A percentile compares a stretch with the other conserved stretches of the same genome.
These are phyloP conservation scores for Magallana ariakensis DNA, from an alignment of 1,140 invertebrate genomes.

Conservation along the genomic window DNA sequence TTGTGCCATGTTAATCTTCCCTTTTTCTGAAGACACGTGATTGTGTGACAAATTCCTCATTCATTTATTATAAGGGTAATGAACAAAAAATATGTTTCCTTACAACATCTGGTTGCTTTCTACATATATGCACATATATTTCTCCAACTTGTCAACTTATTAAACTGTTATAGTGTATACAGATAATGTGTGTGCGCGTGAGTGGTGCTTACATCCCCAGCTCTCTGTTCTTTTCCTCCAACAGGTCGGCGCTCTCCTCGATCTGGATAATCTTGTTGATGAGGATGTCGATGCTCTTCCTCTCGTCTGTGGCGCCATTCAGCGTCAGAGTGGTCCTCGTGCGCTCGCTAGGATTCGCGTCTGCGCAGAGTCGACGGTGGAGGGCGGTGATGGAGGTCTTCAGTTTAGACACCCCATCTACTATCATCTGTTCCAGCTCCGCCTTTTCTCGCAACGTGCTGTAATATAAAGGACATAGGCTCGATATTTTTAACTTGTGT, in stretches of 20 bases:
- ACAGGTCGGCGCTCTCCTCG: conserved; percentile 21
- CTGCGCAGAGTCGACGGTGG: conserved; percentile 26
- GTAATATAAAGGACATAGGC: neutral
- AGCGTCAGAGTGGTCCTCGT: conserved; percentile 39
- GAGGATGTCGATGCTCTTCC: conserved; percentile 44
- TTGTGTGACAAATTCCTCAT: too few species aligned
- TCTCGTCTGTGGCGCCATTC: conserved; percentile 3
- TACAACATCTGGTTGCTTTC: too few species aligned
- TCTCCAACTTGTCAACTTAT: too few species aligned
- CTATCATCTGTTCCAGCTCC: conserved; percentile 50
- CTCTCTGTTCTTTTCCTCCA: conserved; percentile 47
- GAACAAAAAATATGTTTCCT: too few species aligned
- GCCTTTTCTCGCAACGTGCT: conserved; percentile 52
- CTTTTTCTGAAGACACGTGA: too few species aligned
- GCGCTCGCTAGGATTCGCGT: neutral
- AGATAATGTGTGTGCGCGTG: too few species aligned
- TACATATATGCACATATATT: too few species aligned
- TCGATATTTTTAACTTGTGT: neutral
- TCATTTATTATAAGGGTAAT: too few species aligned
- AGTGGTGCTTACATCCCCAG: conserved; percentile 19
- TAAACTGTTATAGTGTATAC: too few species aligned
- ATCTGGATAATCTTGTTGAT: conserved; percentile 45
- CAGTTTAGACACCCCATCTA: conserved; percentile 48
- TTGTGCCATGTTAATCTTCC: too few species aligned
- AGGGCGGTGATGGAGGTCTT: conserved; percentile 39